phyloP scores from a whole-genome alignment of 1,140 invertebrate genomes.

The Drosophila grimshawi region DNA sequence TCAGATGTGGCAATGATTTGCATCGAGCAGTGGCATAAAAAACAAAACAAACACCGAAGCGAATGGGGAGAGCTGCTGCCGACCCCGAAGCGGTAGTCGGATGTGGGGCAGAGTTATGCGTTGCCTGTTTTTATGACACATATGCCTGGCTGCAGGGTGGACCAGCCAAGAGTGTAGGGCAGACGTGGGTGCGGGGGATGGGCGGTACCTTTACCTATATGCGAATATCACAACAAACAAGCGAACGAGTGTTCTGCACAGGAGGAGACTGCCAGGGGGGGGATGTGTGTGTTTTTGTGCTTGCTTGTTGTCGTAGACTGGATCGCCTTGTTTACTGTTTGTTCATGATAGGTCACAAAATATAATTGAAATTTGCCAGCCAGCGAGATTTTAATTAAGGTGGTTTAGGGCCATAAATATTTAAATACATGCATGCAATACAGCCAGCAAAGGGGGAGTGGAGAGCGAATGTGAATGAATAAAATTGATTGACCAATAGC shows the following conservation, averaged over 20 bases:
- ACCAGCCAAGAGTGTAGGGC: background rate
- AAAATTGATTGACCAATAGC: too few species aligned
- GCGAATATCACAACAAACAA: conserved; percentile 45
- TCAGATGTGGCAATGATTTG: conserved; percentile 82
- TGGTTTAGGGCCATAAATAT: background rate
- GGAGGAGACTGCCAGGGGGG: background rate
- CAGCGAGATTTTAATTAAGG: conserved; percentile 64
- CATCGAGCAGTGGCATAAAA: conserved; percentile 82
- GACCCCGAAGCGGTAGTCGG: background rate
- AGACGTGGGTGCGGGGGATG: background rate
- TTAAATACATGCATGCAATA: conserved; percentile 3
- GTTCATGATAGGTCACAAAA: conserved; percentile 75
- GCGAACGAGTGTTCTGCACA: background rate
- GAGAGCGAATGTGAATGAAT: background rate
- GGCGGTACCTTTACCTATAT: conserved; percentile 42
- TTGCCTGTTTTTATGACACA: conserved; percentile 76
- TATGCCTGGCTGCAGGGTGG: conserved; percentile 34
- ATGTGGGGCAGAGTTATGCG: conserved; percentile 63
- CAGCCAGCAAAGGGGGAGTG: too few species aligned
- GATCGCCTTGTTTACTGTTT: conserved; percentile 71
- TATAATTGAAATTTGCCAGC: conserved; percentile 70
- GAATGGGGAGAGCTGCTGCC: conserved; percentile 16
- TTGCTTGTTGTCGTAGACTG: conserved; percentile 3
- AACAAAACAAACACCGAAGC: conserved; percentile 59
- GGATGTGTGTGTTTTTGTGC: background rate